phyloP scores from a whole-genome alignment of 2,797 vertebrate species.

The Sebastes nivosus region DNA sequence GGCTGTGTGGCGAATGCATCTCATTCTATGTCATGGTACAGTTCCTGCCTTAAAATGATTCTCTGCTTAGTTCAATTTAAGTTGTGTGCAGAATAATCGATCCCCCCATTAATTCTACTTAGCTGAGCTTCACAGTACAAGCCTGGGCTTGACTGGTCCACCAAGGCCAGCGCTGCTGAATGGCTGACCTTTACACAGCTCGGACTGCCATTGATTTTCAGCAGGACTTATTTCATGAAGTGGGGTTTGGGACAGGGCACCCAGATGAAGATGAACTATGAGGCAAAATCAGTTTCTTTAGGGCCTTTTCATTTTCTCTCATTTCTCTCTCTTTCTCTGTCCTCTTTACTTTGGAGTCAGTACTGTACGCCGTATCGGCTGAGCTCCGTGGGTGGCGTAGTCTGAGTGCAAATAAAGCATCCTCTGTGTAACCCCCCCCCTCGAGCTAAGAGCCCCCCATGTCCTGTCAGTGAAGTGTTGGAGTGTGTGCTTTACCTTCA shows the following conservation, averaged over 20 bases:
- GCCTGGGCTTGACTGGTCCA: slow-evolving; percentile 77
- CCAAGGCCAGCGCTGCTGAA: slow-evolving; percentile 81
- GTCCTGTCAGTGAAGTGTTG: slow-evolving; percentile 35
- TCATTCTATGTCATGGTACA: slow-evolving; percentile 73
- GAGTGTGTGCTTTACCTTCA: slow-evolving; percentile 14
- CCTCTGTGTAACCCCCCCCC: slow-evolving; percentile 40
- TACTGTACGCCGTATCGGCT: slow-evolving; percentile 22
- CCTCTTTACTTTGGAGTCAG: slow-evolving; percentile 60
- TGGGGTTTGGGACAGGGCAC: slow-evolving; percentile 82
- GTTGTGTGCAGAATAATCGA: slow-evolving; percentile 84
- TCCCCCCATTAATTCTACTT: slow-evolving; percentile 86
- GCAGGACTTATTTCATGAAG: slow-evolving; percentile 88
- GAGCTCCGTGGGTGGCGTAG: slow-evolving; percentile 43
- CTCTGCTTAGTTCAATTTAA: slow-evolving; percentile 83
- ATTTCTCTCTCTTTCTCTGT: slow-evolving; percentile 31
- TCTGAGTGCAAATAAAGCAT: slow-evolving; percentile 56
- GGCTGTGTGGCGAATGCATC: slow-evolving; percentile 68
- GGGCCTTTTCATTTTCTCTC: slow-evolving; percentile 64
- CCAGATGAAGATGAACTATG: slow-evolving; percentile 88
- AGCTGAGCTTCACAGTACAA: slow-evolving; percentile 81
- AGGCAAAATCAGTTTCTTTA: slow-evolving; percentile 80
- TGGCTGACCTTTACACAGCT: slow-evolving; percentile 85
- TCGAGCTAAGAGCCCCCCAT: slow-evolving; percentile 35
- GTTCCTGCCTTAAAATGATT: slow-evolving; percentile 81
- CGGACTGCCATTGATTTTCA: slow-evolving; percentile 85